Evolutionary conservation across 2,797 vertebrate species (phyloP).

Genomic region (Parambassis ranga): DNA sequence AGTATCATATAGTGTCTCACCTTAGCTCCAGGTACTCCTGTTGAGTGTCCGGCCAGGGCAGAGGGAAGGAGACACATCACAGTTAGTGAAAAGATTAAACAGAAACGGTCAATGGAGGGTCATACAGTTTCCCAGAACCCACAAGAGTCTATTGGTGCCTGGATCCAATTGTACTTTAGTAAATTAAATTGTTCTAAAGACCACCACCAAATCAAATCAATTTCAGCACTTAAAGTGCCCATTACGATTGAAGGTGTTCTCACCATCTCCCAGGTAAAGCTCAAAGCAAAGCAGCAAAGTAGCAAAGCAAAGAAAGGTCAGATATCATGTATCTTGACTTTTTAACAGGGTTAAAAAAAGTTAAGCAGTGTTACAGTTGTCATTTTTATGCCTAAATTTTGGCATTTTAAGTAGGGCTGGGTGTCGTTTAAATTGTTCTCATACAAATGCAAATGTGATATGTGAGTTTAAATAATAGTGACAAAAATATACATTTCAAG

Average conservation of each 20-base stretch:
- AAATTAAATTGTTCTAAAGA: conserved; percentile 17
- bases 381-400: background rate
- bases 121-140: background rate
- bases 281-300: conserved; percentile 55
- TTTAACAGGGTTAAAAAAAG: too few relatives aligned
- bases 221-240: conserved; percentile 50
- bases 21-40: conserved; percentile 86
- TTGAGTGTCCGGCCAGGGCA: conserved; percentile 34
- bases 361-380: conserved; percentile 6
- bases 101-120: background rate
- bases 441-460: background rate
- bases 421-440: background rate
- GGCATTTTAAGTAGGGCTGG: background rate
- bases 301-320: conserved; percentile 18
- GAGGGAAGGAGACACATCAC: conserved; percentile 39
- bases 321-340: too few relatives aligned
- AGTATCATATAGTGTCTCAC: conserved; percentile 74
- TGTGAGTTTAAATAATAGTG: background rate
- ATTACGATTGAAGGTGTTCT: conserved; percentile 64
- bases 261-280: conserved; percentile 58
- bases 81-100: conserved; percentile 47
- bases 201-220: conserved; percentile 44
- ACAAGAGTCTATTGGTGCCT: background rate
- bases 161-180: background rate
- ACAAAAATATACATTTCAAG: too few relatives aligned